Evolutionary conservation across 2,888 invertebrate species (phyloP).

Genomic region (Thymelicus sylvestris): DNA sequence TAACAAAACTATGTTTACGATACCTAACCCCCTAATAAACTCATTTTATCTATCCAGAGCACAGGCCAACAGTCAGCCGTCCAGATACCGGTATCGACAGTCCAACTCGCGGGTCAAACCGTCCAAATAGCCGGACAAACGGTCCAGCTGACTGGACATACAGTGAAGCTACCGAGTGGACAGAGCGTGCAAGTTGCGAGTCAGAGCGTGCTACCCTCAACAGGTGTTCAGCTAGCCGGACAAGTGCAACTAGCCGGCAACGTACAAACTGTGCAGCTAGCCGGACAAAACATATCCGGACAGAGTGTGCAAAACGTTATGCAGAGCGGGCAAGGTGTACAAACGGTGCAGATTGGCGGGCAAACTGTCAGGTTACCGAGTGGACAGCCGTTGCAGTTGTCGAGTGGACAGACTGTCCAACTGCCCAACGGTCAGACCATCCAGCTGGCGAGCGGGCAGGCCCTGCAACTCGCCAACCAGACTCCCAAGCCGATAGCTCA

Average conservation of each 20-base stretch:
- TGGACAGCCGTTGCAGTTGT: conserved; percentile 74
- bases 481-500: conserved; percentile 64
- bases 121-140: conserved; percentile 76
- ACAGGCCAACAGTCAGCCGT: conserved; percentile 52
- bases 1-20: too few relatives aligned
- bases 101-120: conserved; percentile 70
- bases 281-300: conserved; percentile 60
- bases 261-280: conserved; percentile 53
- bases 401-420: conserved; percentile 78
- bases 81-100: conserved; percentile 70
- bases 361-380: conserved; percentile 58
- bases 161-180: conserved; percentile 75
- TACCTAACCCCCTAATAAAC: background rate
- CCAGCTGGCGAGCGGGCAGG: conserved; percentile 68
- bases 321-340: conserved; percentile 54
- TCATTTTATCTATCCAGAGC: background rate
- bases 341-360: conserved; percentile 52
- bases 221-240: conserved; percentile 64
- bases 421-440: conserved; percentile 68
- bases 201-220: conserved; percentile 61
- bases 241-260: conserved; percentile 68
- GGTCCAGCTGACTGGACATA: conserved; percentile 75
- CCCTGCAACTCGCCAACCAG: conserved; percentile 70
- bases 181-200: conserved; percentile 66
- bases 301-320: conserved; percentile 55